A percentile compares a stretch with the other conserved stretches of the same genome.
Conservation (phyloP, 2,888 invertebrate species). For the Eudemis profundana region DNA sequence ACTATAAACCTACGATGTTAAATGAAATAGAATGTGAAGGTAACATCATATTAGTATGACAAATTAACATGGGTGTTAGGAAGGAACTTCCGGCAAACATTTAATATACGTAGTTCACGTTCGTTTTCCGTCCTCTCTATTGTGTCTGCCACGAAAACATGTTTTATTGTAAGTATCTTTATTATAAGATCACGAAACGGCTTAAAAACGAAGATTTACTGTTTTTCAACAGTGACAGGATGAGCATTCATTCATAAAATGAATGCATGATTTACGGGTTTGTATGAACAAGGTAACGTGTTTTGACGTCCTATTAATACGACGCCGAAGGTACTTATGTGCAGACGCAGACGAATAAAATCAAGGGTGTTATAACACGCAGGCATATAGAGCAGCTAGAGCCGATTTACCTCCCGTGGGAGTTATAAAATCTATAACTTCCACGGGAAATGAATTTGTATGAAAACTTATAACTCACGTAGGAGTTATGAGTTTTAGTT, state of each 20-base stretch:
- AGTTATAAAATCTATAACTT: too few relatives aligned
- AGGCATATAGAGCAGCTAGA: too few relatives aligned
- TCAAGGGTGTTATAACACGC: too few relatives aligned
- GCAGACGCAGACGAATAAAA: too few relatives aligned
- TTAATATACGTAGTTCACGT: constrained; percentile 51
- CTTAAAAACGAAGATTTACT: constrained; percentile 29
- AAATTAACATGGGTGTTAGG: constrained; percentile 51
- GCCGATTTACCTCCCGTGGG: too few relatives aligned
- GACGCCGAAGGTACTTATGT: background rate
- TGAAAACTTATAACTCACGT: too few relatives aligned
- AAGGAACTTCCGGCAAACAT: constrained; percentile 58
- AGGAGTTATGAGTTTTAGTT: too few relatives aligned
- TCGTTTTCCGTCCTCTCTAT: constrained; percentile 41
- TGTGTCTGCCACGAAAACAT: constrained; percentile 36
- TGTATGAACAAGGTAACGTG: constrained; percentile 27
- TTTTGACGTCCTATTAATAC: constrained; percentile 3
- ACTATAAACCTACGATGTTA: constrained; percentile 36
- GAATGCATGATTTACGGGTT: constrained; percentile 22
- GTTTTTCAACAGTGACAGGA: constrained; percentile 21
- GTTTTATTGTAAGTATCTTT: constrained; percentile 39
- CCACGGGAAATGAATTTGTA: too few relatives aligned
- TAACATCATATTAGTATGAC: constrained; percentile 53
- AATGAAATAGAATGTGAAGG: constrained; percentile 50
- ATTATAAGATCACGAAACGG: constrained; percentile 38
- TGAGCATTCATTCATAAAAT: constrained; percentile 20